Base-by-base conservation (phyloP, 2,888 invertebrate genomes). In the Chelonus formosanus region DNA sequence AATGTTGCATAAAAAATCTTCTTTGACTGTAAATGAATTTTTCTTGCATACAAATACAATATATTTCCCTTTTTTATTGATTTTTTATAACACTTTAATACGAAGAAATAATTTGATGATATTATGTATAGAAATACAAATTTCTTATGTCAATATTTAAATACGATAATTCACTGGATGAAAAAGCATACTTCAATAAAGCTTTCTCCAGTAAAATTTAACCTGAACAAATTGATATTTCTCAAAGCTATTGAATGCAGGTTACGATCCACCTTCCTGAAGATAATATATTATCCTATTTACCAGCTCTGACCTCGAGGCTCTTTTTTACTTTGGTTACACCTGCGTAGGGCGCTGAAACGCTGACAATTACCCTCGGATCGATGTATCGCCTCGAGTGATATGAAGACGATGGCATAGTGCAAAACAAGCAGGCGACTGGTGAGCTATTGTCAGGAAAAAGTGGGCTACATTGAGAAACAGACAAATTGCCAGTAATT, bases 321-420 rank as follows among this genome's bases (percentile, higher is more conserved):
- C 43, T 66, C 40, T 60, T 47, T 62, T 63, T 68, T 67, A 64
- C 10, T 45, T 54, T 59, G 52, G 75, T 79, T 78, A 79, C 80
- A 80, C 80, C 80, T 80, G 80, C 79, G 74, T 73, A 71, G 77
- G 80, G 80, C 80, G 40, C 40, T 40, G 40, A 40, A 40, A 40
- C 6, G 81, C 82, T 82, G 82, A 82, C 82, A 82, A 82, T 82
- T 82, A 82, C 80, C 78, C 67, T 72, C 76, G 79, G 82, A 82
- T 82, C 82, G 82, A 82, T 82, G 81, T 76, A 77, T 78, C 73
- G 80, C 82, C 80, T 68, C 69, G 72, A 75, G 80, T 75, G 74
- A 75, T 65, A 44, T 7, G 8, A 48, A 36, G 60, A 56, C 36
- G 61, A 54, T 6, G 36, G 31, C 53, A 36, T 44, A 44, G 59